These are phyloP conservation scores for Brachystomella parvula DNA, from an alignment of 1,140 invertebrate species.

Conservation along the genomic window DNA sequence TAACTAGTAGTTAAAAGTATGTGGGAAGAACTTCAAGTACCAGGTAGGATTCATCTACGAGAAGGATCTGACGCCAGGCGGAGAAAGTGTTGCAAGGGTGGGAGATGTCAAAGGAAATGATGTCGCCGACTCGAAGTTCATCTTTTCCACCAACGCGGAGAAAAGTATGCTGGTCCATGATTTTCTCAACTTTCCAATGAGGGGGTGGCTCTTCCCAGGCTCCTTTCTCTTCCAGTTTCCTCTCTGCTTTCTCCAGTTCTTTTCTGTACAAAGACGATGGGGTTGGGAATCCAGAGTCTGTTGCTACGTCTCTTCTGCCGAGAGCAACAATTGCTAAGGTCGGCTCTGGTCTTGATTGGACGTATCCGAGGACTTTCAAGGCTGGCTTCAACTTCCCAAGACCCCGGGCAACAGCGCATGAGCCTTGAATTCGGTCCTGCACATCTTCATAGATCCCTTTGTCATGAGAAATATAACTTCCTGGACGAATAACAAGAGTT, in stretches of 20 bases:
- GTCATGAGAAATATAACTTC: slow-evolving; percentile 33
- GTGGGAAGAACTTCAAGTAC: slow-evolving; percentile 21
- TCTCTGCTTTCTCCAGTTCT: slow-evolving; percentile 12
- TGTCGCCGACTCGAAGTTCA: slow-evolving; percentile 30
- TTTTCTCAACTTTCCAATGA: slow-evolving; percentile 24
- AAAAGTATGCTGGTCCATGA: slow-evolving; percentile 37
- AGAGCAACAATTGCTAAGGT: slow-evolving; percentile 24
- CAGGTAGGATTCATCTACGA: slow-evolving; percentile 22
- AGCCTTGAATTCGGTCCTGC: slow-evolving; percentile 6
- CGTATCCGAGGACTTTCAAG: slow-evolving; percentile 31
- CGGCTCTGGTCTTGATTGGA: slow-evolving; percentile 32
- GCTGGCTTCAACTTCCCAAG: slow-evolving; percentile 16
- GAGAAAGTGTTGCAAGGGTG: slow-evolving; percentile 33
- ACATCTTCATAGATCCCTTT: slow-evolving; percentile 18
- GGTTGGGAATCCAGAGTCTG: slow-evolving; percentile 30
- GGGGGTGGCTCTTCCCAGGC: background rate
- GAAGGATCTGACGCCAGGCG: slow-evolving; percentile 25
- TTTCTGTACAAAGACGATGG: slow-evolving; percentile 1
- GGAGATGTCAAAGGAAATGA: slow-evolving; percentile 27
- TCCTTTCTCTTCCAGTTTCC: background rate
- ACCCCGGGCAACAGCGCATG: background rate
- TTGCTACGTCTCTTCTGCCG: slow-evolving; percentile 27
- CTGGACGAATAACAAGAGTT: slow-evolving; percentile 26
- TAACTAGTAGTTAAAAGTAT: slow-evolving; percentile 33
- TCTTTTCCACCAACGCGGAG: slow-evolving; percentile 14